Base-by-base conservation (phyloP, 1,140 invertebrate species). In the Trichoplusia ni region DNA sequence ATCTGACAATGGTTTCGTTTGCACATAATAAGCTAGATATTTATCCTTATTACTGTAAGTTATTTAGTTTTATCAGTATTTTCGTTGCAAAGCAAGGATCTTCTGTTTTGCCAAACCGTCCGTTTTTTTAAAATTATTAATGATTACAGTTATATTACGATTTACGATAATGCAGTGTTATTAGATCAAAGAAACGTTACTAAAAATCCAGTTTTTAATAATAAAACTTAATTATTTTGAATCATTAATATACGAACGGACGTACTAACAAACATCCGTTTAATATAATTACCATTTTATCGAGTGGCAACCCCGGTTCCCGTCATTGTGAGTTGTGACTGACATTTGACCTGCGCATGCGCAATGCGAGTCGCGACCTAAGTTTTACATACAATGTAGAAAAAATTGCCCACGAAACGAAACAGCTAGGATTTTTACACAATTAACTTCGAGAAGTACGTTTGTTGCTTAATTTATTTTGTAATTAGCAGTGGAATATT, bases 261-360 rank as follows among this genome's bases (percentile, higher is more conserved):
- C 40, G 1, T 21, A 9, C n/a, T 19, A 18, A 19, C 16, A 19
- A 5, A 51, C 47, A 54, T 33, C 46, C 31, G 35, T 38, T 13
- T 29, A 16, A 35, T 11, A 11, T 9, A 2, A 9, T 5, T 38
- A 54, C 13, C 21, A 11, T 49, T 37, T 54, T 54, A 38, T 38
- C 35, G 35, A 38, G 16, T 51, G 46, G 44, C 44, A 51, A 40
- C 37, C 61, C 47, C 27, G 33, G 69, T 72, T 78, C 75, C 80
- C 82, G 81, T 76, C 81, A 84, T 82, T 87, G 81, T 84, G 62
- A 59, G 62, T 35, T 46, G 42, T n/a, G n/a, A n/a, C n/a, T 83
- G 84, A 87, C 82, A 79, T 82, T 79, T 86, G 84, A 83, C 84
- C 80, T 71, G 60, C 76, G 81, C 81, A 83, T 85, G 77, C 81